Evolutionary conservation across 2,888 invertebrate genomes (phyloP).

Genomic region (Acrocyrtus sp.): DNA sequence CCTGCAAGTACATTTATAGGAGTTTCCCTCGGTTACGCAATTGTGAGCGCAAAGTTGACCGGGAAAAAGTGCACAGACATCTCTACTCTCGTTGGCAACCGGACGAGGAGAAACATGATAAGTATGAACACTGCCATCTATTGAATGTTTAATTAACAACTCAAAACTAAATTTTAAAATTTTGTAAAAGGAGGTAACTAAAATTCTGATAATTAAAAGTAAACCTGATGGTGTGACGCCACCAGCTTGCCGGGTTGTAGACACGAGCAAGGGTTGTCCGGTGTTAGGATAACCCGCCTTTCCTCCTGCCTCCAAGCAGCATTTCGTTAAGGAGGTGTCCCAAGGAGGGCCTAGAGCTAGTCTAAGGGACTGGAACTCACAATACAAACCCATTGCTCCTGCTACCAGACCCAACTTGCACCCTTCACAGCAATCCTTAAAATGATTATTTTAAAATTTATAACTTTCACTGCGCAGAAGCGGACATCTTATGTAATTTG

Average conservation of each 20-base stretch:
- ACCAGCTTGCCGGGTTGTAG: background rate
- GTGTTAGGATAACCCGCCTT: constrained; percentile 38
- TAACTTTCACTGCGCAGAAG: background rate
- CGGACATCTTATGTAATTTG: background rate
- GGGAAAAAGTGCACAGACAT: constrained; percentile 71
- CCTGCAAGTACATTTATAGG: constrained; percentile 77
- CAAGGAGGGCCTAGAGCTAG: constrained; percentile 69
- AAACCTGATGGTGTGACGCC: background rate
- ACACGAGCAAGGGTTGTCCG: constrained; percentile 61
- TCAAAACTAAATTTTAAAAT: background rate
- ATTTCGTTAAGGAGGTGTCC: constrained; percentile 73
- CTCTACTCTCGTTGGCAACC: constrained; percentile 65
- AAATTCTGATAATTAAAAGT: background rate
- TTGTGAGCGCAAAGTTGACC: constrained; percentile 79
- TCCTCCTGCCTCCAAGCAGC: constrained; percentile 70
- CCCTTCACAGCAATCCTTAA: constrained; percentile 73
- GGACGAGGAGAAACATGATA: no score
- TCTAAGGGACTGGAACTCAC: constrained; percentile 70
- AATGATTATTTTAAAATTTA: no score
- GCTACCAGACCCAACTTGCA: constrained; percentile 74
- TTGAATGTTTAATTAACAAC: no score
- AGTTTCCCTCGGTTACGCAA: constrained; percentile 78
- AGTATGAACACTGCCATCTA: no score
- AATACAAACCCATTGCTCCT: constrained; percentile 71
- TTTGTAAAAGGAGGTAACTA: background rate